These are phyloP conservation scores for Drosophila tripunctata DNA, from an alignment of 2,888 invertebrate genomes.

Conservation along the genomic window DNA sequence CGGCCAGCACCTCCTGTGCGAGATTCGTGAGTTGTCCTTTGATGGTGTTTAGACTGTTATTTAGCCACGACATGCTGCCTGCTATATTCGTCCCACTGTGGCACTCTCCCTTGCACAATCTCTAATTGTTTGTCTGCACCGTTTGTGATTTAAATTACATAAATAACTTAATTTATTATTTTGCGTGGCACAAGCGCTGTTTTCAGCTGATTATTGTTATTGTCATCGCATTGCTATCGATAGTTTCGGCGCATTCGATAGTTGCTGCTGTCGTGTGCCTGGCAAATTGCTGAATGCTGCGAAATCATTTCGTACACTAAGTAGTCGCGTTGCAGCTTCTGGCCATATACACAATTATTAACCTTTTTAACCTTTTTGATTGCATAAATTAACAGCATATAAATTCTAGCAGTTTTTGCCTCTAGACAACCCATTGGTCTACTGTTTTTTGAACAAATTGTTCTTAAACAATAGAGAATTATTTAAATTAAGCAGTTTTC, in stretches of 20 bases:
- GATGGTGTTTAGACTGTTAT: constrained; percentile 86
- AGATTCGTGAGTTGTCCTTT: constrained; percentile 95
- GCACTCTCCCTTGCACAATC: constrained; percentile 17
- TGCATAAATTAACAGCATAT: too few relatives aligned
- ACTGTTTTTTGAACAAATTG: too few relatives aligned
- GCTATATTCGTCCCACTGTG: constrained; percentile 28
- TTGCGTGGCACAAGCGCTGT: constrained; percentile 75
- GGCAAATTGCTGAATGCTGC: constrained; percentile 38
- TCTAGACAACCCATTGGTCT: too few relatives aligned
- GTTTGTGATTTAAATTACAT: constrained; percentile 43
- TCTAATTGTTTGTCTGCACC: constrained; percentile 3
- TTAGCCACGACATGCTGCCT: constrained; percentile 88
- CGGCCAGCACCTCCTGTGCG: constrained; percentile 94
- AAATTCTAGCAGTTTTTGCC: too few relatives aligned
- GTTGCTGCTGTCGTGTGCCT: not conserved
- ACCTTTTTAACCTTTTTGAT: too few relatives aligned
- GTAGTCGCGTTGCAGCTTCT: not conserved
- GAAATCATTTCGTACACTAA: not conserved
- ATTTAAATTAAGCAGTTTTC: too few relatives aligned
- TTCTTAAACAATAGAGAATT: too few relatives aligned
- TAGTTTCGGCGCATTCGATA: constrained; percentile 33
- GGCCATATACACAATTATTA: too few relatives aligned
- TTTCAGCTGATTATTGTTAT: constrained; percentile 76
- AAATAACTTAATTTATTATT: constrained; percentile 56
- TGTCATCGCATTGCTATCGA: constrained; percentile 54